These are phyloP conservation scores for Scleropages formosus DNA, from an alignment of 2,797 vertebrate species.

Conservation along the genomic window DNA sequence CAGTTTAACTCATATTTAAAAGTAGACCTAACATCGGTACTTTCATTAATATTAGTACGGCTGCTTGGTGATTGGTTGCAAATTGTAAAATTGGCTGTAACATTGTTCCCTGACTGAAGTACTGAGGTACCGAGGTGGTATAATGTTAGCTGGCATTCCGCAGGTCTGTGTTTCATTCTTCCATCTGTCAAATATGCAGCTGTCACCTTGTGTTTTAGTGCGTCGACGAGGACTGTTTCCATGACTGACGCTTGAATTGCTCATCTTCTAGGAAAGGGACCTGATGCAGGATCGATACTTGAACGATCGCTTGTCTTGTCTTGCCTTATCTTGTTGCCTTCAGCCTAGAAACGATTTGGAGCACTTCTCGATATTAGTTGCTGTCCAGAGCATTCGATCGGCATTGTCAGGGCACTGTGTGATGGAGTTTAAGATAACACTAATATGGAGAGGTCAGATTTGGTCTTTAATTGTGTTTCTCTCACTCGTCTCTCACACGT, in stretches of 20 bases:
- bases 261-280: slow-evolving; percentile 15
- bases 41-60: too few relatives aligned
- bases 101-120: background rate
- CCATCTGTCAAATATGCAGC: too few relatives aligned
- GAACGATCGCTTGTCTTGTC: slow-evolving; percentile 35
- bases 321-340: slow-evolving; percentile 48
- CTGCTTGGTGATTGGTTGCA: too few relatives aligned
- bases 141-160: background rate
- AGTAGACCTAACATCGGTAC: too few relatives aligned
- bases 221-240: slow-evolving; percentile 2
- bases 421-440: slow-evolving; percentile 43
- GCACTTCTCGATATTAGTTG: slow-evolving; percentile 25
- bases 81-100: background rate
- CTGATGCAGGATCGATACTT: slow-evolving; percentile 42
- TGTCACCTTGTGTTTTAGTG: slow-evolving; percentile 18
- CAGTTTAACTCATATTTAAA: too few relatives aligned
- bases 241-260: slow-evolving; percentile 15
- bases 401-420: slow-evolving; percentile 33
- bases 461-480: background rate
- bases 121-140: background rate
- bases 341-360: slow-evolving; percentile 32
- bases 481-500: background rate
- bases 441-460: slow-evolving; percentile 31
- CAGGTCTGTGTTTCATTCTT: background rate
- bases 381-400: slow-evolving; percentile 36